Evolutionary conservation across 1,140 invertebrate genomes (phyloP).

Genomic region (Cotesia glomerata): DNA sequence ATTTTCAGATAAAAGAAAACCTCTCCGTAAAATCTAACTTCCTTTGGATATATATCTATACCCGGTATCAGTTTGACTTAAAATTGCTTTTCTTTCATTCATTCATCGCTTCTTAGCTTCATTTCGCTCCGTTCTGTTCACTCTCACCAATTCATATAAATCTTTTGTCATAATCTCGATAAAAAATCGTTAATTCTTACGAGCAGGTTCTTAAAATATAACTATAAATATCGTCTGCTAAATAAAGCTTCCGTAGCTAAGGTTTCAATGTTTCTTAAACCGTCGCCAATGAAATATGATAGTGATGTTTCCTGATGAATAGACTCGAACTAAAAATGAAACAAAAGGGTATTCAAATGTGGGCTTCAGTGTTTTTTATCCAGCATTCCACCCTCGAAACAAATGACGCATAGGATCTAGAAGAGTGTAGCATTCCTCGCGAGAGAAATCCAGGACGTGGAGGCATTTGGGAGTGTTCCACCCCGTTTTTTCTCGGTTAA

Average conservation of each 20-base stretch:
- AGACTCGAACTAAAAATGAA: not conserved
- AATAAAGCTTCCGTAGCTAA: conserved; percentile 51
- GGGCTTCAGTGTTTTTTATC: not conserved
- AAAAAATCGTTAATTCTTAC: conserved; percentile 27
- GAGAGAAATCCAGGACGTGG: conserved; percentile 37
- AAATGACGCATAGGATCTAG: conserved; percentile 55
- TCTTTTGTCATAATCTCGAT: too few species aligned
- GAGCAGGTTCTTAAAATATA: too few species aligned
- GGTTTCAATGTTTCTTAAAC: not conserved
- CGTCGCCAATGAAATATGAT: not conserved
- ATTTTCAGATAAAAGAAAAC: conserved; percentile 64
- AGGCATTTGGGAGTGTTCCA: not conserved
- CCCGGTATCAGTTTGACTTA: too few species aligned
- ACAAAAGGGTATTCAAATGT: not conserved
- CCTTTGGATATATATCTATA: not conserved
- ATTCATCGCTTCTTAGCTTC: not conserved
- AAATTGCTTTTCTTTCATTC: conserved; percentile 25
- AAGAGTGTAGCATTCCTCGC: too few species aligned
- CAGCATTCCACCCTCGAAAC: conserved; percentile 42
- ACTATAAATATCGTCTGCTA: conserved; percentile 63
- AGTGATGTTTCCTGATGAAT: not conserved
- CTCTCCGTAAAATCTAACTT: conserved; percentile 15
- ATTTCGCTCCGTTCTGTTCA: conserved; percentile 10
- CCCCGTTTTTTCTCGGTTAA: conserved; percentile 63
- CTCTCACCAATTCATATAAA: not conserved